These are phyloP conservation scores for Sander vitreus DNA, from an alignment of 2,113 vertebrate genomes.

Conservation along the genomic window DNA sequence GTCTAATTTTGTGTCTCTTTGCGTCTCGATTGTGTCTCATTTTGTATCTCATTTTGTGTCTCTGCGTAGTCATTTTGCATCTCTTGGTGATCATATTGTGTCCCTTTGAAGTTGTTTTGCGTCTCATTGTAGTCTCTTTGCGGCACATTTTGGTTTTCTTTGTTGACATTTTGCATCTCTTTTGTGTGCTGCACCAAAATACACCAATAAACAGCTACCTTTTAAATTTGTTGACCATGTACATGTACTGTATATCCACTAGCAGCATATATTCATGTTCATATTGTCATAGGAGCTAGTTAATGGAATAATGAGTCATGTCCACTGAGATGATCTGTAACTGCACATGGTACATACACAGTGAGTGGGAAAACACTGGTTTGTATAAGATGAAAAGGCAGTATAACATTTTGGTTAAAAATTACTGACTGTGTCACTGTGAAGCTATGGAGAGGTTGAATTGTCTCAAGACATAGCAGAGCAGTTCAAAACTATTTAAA, in stretches of 20 bases:
- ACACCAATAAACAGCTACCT: not conserved
- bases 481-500: not conserved
- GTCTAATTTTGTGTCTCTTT: not conserved
- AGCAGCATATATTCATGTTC: not conserved
- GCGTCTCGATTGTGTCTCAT: not conserved
- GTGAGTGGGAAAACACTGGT: not conserved
- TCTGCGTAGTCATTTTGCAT: not conserved
- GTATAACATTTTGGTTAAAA: not conserved
- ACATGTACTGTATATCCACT: not conserved
- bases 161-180: no score
- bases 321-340: constrained; percentile 13
- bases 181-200: not conserved
- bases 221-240: not conserved
- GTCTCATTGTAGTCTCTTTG: no score
- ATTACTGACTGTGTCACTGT: not conserved
- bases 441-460: not conserved
- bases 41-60: not conserved
- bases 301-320: not conserved
- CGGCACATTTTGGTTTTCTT: no score
- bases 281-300: constrained; percentile 19
- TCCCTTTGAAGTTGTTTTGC: not conserved
- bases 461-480: not conserved
- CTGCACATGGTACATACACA: not conserved
- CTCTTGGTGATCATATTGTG: not conserved
- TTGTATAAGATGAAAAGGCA: not conserved